Conservation (phyloP, 2,888 invertebrate genomes). For the Amphipoea oculea region DNA sequence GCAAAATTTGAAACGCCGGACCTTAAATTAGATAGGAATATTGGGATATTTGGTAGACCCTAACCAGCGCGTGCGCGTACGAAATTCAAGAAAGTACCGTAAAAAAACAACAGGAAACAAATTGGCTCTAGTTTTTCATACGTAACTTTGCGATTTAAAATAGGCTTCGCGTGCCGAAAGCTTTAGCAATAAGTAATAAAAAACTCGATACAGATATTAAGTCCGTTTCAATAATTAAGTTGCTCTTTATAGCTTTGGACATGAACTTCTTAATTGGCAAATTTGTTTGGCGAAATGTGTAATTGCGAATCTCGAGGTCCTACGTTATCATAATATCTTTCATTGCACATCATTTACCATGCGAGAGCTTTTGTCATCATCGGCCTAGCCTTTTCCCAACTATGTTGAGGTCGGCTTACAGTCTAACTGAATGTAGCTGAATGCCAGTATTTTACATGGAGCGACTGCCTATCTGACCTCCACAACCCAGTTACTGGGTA, state of each 20-base stretch:
- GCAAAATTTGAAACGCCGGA: too few relatives aligned
- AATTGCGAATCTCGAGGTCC: not conserved
- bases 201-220: constrained; percentile 30
- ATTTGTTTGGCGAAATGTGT: not conserved
- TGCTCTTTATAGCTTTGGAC: constrained; percentile 52
- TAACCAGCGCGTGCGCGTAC: not conserved
- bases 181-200: constrained; percentile 46
- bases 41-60: too few relatives aligned
- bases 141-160: constrained; percentile 40
- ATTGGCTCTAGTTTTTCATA: constrained; percentile 37
- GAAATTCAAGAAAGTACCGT: constrained; percentile 22
- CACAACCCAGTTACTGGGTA: too few relatives aligned
- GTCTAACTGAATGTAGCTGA: too few relatives aligned
- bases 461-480: too few relatives aligned
- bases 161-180: constrained; percentile 48
- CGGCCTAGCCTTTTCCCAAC: too few relatives aligned
- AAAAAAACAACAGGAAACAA: constrained; percentile 19
- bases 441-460: too few relatives aligned
- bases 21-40: not conserved
- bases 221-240: constrained; percentile 4
- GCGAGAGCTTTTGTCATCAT: not conserved
- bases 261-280: constrained; percentile 47
- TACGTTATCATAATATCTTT: too few relatives aligned
- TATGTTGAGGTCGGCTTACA: too few relatives aligned
- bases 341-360: too few relatives aligned